Evolutionary conservation across 2,888 invertebrate genomes (phyloP), one percentile per base, ranked within the genome.

Genomic region (Euproctis similis): DNA sequence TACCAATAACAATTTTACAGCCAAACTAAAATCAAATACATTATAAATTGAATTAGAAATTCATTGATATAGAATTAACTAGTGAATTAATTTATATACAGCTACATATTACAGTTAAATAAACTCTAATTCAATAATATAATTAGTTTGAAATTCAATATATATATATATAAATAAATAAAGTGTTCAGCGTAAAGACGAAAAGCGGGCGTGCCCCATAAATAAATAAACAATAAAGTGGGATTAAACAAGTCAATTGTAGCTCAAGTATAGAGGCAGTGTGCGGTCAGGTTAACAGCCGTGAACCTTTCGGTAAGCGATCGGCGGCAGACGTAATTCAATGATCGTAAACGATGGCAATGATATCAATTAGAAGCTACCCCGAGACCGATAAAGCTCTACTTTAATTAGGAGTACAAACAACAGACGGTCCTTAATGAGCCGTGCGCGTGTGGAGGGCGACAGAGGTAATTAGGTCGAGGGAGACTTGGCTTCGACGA

Each of bases 341-440:
- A 71, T 74, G 78, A 80, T 82, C 82, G 82, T 82, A 81, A 82
- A 82, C 74, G 76, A 67, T 73, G 61, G 70, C 81, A 78, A 80
- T 80, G 81, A 80, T 82, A 81, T 80, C 82, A 82, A 82, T 82
- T 82, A 82, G 81, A 78, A 68, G 69, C 57, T 60, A 62, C 59
- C 70, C 61, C 65, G 68, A 68, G 71, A 69, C 68, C 80, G 78
- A 81, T 82, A 81, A 80, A 80, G 77, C 73, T 81, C 81, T 67
- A 69, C 75, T 80, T 81, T 82, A 82, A 82, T 82, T 82, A 82
- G 78, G 74, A 78, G 77, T 76, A 81, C 80, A 82, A 81, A 81
- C 81, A 80, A 73, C 81, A 78, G 81, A 78, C 76, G 75, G 73
- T 67, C 68, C 67, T 77, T 81, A 81, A 81, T 80, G 81, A 80